phyloP scores from a whole-genome alignment of 2,113 vertebrate genomes.

The Fukomys damarensis region DNA sequence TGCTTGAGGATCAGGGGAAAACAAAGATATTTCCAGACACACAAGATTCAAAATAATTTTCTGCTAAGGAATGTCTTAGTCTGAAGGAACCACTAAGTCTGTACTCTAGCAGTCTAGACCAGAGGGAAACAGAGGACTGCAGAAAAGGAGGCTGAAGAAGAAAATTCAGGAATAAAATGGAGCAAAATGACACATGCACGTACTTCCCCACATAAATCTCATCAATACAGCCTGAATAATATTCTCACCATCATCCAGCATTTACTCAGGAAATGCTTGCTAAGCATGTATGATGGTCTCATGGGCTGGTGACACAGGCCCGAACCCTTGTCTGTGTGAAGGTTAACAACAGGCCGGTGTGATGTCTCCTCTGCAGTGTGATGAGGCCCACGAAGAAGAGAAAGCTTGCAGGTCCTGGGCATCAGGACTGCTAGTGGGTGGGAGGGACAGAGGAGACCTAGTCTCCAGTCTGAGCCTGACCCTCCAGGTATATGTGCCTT shows the following conservation, averaged over 20 bases:
- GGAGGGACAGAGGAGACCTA: no score
- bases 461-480: neutral
- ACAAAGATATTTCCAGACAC: neutral
- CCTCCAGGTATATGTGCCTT: neutral
- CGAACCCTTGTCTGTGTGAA: neutral
- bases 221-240: neutral
- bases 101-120: neutral
- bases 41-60: conserved; percentile 20
- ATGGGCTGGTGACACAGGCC: neutral
- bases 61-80: neutral
- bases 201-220: neutral
- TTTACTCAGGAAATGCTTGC: neutral
- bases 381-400: neutral
- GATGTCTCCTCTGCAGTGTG: neutral
- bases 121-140: neutral
- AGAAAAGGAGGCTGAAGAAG: neutral
- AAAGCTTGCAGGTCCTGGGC: no score
- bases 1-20: neutral
- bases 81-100: neutral
- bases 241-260: neutral
- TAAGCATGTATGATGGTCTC: neutral
- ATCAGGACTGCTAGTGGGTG: no score
- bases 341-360: neutral
- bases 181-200: neutral
- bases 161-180: neutral